phyloP scores from a whole-genome alignment of 2,888 invertebrate genomes.

The Priocnemis perturbator region DNA sequence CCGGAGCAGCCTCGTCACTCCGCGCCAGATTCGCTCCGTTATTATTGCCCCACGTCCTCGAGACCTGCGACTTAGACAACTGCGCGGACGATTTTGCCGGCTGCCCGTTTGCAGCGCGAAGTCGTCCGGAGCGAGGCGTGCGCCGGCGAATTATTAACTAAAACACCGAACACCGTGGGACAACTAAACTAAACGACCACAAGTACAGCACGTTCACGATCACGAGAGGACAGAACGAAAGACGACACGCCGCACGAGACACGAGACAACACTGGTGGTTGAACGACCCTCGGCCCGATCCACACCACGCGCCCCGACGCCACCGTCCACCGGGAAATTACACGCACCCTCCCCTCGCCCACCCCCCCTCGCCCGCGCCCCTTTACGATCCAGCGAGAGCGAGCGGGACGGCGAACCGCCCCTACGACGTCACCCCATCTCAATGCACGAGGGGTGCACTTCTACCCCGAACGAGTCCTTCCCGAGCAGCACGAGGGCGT shows the following conservation, averaged over 20 bases:
- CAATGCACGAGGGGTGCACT: conserved; percentile 57
- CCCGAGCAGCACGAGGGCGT: conserved; percentile 47
- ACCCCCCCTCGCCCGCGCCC: conserved; percentile 30
- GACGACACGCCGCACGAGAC: conserved; percentile 67
- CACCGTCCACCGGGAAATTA: conserved; percentile 71
- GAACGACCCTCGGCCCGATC: conserved; percentile 68
- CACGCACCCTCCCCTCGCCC: conserved; percentile 58
- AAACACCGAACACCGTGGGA: no score
- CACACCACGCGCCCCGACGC: conserved; percentile 65
- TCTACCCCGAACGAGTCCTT: conserved; percentile 42
- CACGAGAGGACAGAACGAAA: conserved; percentile 63
- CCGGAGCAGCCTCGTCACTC: no score
- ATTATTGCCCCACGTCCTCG: no score
- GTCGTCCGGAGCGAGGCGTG: no score
- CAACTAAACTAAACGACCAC: conserved; percentile 63
- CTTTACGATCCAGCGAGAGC: conserved; percentile 21
- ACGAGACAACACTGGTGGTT: conserved; percentile 73
- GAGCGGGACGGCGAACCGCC: conserved; percentile 27
- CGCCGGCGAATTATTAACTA: no score
- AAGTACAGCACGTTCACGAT: conserved; percentile 67
- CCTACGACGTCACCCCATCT: conserved; percentile 63
- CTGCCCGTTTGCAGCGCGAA: no score
- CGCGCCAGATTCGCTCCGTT: no score
- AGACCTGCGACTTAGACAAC: no score
- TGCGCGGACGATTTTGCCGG: no score